These are phyloP conservation scores for Oscheius sp. DNA, from an alignment of 2,888 invertebrate genomes.

Conservation along the genomic window DNA sequence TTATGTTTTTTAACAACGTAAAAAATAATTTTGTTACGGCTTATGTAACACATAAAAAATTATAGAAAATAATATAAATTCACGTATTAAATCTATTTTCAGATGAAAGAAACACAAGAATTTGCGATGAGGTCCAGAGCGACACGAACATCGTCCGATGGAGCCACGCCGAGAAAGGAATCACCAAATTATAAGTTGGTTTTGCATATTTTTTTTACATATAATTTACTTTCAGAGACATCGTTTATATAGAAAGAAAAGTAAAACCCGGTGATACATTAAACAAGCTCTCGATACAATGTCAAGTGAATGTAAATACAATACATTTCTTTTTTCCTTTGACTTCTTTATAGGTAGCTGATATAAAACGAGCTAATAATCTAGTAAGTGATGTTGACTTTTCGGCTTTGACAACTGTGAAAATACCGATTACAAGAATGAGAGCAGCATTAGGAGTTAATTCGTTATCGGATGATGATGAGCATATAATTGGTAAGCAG, in stretches of 20 bases:
- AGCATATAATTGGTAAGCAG: conserved; percentile 36
- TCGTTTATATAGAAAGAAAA: conserved; percentile 59
- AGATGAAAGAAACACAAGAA: conserved; percentile 35
- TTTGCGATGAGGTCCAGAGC: conserved; percentile 51
- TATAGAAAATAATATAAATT: no score
- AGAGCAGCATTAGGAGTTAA: conserved; percentile 50
- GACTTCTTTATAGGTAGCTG: conserved; percentile 59
- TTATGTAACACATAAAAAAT: no score
- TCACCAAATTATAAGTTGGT: conserved; percentile 22
- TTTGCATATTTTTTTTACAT: not conserved
- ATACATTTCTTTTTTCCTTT: not conserved
- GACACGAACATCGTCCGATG: conserved; percentile 42
- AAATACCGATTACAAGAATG: conserved; percentile 64
- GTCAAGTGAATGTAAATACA: conserved; percentile 62
- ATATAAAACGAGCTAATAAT: conserved; percentile 67
- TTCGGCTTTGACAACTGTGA: conserved; percentile 53
- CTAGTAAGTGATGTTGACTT: conserved; percentile 66
- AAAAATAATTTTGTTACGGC: no score
- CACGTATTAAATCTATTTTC: not conserved
- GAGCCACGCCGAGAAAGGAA: conserved; percentile 2
- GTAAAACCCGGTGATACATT: conserved; percentile 65
- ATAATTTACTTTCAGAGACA: conserved; percentile 40
- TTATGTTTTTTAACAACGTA: not conserved
- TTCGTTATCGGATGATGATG: conserved; percentile 37
- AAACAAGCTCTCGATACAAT: conserved; percentile 64